Evolutionary conservation across 2,113 vertebrate species (phyloP), one percentile per base, ranked within the genome.

Genomic region (Ifrita kowaldi): DNA sequence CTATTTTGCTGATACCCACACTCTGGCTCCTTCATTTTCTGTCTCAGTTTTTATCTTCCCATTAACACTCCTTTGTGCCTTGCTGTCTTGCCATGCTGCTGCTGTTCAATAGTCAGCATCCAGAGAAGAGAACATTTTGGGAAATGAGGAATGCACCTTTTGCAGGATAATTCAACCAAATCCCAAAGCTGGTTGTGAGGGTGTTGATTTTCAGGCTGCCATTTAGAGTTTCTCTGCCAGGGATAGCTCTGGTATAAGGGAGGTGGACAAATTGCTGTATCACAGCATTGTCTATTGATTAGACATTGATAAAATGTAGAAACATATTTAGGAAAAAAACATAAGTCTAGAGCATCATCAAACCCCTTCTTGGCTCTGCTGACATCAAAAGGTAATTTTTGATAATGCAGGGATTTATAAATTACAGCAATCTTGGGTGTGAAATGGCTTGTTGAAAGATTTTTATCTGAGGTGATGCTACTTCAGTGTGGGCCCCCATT

Each of bases 391-490:
- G 83, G 77, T 94, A 84, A 62, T 60, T 92, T 74, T 94, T 91
- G 84, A 77, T 55, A 87, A 47, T 87, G 37, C 60, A 55, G 84
- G 53, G 62, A 53, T 95, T 95, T 90, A 92, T 78, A 89, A 96
- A 78, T 97, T 78, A 73, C 47, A 81, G 33, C 88, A 57, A 75
- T 88, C 44, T 97, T 84, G 22, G 56, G 35, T 56, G 20, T 75
- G 80, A 59, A 90, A 93, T 67, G 65, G 49, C 56, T 87, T 81
- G 17, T 59, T 95, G 59, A 75, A 84, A 35, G 90, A 60, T 74
- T 88, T 57, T 80, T 84, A 70, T 92, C 87, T 63, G 59, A 94
- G 77, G 92, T 95, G 92, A 24, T 96, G 26, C 37, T 49, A 13
- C 84, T 96, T 96, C 64, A 65, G 19, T 46, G 39, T 88, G 39